Evolutionary conservation across 2,797 vertebrate species (phyloP), one percentile per base, ranked within the genome.

Genomic region (Novumbra hubbsi): DNA sequence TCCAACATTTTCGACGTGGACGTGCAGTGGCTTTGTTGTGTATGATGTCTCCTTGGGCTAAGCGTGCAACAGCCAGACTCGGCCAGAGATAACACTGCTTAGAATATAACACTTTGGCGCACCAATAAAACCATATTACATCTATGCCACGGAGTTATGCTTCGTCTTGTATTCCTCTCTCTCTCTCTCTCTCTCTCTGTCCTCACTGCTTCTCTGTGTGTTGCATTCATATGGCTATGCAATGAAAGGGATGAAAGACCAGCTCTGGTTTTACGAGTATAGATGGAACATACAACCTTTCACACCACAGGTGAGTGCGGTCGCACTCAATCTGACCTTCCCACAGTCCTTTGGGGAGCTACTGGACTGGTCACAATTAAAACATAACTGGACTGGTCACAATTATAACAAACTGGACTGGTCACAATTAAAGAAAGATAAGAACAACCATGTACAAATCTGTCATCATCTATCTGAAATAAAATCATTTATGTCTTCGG

Each of bases 401-500:
- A n/a, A n/a, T n/a, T n/a, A n/a, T n/a, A n/a, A n/a, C n/a, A n/a
- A n/a, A n/a, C n/a, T n/a, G n/a, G n/a, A n/a, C n/a, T n/a, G n/a
- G n/a, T n/a, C n/a, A n/a, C n/a, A n/a, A n/a, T n/a, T n/a, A n/a
- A n/a, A n/a, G n/a, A n/a, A n/a, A n/a, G n/a, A n/a, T n/a, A n/a
- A n/a, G n/a, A n/a, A n/a, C n/a, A n/a, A 30, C 24, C 21, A 49
- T 14, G 8, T 5, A 69, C 28, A 69, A 16, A 49, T 19, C 48
- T 87, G 76, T 87, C 85, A 85, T 78, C 64, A 3, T 68, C 74
- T 68, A 76, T 84, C 74, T 79, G 5, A 48, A 30, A 32, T 30
- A 30, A 64, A 64, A 15, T 32, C 1, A 64, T 64, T 30, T 28
- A 30, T 6, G 14, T 2, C 28, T 64, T 7, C 11, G 9, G 41